Evolutionary conservation across 2,888 invertebrate genomes (phyloP), one percentile per base, ranked within the genome.

Genomic region (Mythimna vitellina): DNA sequence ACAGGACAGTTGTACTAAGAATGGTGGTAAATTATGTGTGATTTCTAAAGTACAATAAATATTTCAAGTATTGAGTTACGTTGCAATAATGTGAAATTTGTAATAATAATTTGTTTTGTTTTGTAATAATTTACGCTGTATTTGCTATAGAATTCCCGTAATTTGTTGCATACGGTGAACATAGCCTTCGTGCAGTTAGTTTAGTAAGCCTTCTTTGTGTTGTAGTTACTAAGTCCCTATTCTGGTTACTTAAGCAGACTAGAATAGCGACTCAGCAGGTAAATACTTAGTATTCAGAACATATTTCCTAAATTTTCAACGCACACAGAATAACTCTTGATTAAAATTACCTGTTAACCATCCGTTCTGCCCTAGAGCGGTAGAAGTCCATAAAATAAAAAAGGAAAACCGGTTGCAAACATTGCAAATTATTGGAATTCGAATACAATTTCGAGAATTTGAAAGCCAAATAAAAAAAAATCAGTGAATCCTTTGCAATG

Each of bases 11-110:
- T 75, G 51, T n/a, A 64, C 66, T 69, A 63, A 61, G 22, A 64
- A 64, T 60, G 57, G 51, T 51, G 38, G 53, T 49, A 73, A 69
- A 56, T 82, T 61, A 70, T 65, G 53, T 63, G 54, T 64, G 61
- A 77, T 81, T 81, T 77, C 62, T 70, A 70, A 63, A 51, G n/a
- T 51, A 67, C 42, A 65, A 65, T 58, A 65, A 57, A 67, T 54
- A 70, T 72, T 76, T 81, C 58, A 72, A 65, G n/a, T 68, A 62
- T 69, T 66, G 57, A 66, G 29, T 62, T 20, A 35, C 38, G 49
- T 53, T 58, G 17, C 14, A 65, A 8, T 49, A 7, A 22, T 63
- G 20, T 51, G 54, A 17, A n/a, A 32, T 42, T 35, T 38, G 63
- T 25, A 60, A 56, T 53, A 42, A 10, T n/a, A 7, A 6, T 17